Evolutionary conservation across 2,888 invertebrate genomes (phyloP).

Genomic region (Trissolcus japonicus): DNA sequence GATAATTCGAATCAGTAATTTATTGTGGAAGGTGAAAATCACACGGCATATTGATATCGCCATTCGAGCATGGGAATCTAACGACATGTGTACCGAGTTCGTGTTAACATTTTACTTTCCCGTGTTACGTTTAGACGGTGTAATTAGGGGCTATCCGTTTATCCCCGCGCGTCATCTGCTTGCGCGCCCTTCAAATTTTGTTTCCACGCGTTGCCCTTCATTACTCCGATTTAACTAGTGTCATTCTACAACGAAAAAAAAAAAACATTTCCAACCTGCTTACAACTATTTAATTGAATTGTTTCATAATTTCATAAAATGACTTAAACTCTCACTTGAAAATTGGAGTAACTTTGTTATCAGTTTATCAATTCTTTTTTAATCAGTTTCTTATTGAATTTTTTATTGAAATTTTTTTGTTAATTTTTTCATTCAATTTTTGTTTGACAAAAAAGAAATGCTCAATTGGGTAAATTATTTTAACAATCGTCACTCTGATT

Average conservation of each 20-base stretch:
- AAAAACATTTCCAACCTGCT: too few species aligned
- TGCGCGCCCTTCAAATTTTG: constrained; percentile 34
- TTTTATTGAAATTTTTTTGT: too few species aligned
- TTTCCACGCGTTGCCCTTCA: constrained; percentile 53
- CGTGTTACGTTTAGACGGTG: constrained; percentile 50
- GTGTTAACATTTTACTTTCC: constrained; percentile 26
- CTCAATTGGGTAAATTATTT: neutral
- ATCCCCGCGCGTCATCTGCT: constrained; percentile 57
- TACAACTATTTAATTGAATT: too few species aligned
- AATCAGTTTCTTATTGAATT: too few species aligned
- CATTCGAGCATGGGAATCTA: constrained; percentile 69
- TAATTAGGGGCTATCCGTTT: constrained; percentile 57
- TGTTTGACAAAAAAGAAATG: too few species aligned
- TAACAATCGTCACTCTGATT: neutral
- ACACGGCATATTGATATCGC: constrained; percentile 11
- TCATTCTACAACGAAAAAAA: too few species aligned
- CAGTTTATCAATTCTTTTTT: too few species aligned
- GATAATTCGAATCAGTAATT: too few species aligned
- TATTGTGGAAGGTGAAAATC: constrained; percentile 5
- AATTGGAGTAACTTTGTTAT: too few species aligned
- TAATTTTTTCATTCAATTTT: too few species aligned
- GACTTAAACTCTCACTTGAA: too few species aligned
- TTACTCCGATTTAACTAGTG: constrained; percentile 11
- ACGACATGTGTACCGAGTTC: constrained; percentile 64
- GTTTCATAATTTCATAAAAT: too few species aligned